Conservation (phyloP, 2,113 vertebrate species). For the Tragelaphus buxtoni region DNA sequence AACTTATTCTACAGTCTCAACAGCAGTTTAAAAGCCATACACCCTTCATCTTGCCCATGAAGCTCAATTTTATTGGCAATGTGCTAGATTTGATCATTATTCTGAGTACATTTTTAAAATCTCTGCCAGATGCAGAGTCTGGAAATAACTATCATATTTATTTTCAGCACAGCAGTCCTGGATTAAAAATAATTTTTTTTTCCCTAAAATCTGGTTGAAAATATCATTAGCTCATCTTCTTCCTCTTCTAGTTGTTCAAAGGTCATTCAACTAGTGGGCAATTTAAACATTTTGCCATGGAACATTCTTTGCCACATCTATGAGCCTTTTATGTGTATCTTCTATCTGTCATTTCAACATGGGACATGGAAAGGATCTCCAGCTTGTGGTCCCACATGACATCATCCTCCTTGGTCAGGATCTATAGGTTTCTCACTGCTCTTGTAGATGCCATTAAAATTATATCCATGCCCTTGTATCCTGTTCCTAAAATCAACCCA, state of each 20-base stretch:
- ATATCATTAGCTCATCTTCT: background rate
- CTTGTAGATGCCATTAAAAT: background rate
- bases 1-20: background rate
- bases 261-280: background rate
- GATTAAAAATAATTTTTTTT: background rate
- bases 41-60: background rate
- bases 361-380: background rate
- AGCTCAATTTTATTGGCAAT: background rate
- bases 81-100: background rate
- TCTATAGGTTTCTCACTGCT: background rate
- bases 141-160: constrained; percentile 33
- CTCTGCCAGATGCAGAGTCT: constrained; percentile 28
- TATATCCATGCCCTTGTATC: background rate
- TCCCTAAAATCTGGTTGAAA: background rate
- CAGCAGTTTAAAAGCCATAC: background rate
- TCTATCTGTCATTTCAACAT: background rate
- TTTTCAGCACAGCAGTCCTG: constrained; percentile 1
- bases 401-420: accelerated
- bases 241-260: background rate
- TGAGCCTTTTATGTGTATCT: background rate
- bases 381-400: background rate
- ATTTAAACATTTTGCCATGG: background rate
- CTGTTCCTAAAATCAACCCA: background rate
- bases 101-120: background rate
- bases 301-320: background rate